Evolutionary conservation across 1,140 invertebrate genomes (phyloP).

Genomic region (Eupeodes corollae): DNA sequence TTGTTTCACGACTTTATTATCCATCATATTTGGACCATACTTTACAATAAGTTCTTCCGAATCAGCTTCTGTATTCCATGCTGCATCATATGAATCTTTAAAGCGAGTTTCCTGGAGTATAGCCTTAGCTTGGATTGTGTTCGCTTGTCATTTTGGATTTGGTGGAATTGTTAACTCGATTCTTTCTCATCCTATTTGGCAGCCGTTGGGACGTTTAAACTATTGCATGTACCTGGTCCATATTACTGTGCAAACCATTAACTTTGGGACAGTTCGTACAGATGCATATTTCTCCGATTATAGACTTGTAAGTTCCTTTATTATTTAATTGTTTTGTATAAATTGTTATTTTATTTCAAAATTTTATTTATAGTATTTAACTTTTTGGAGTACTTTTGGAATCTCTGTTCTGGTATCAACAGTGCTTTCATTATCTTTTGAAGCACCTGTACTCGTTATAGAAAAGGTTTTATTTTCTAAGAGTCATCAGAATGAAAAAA

Average conservation of each 20-base stretch:
- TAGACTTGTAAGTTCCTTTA: constrained; percentile 13
- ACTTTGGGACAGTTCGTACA: constrained; percentile 8
- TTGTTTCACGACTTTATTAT: constrained; percentile 18
- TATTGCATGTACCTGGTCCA: constrained; percentile 44
- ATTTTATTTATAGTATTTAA: too few relatives aligned
- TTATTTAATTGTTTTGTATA: too few relatives aligned
- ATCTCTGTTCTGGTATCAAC: too few relatives aligned
- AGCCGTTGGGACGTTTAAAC: constrained; percentile 39
- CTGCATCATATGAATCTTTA: constrained; percentile 50
- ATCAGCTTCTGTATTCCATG: constrained; percentile 24
- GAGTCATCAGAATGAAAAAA: too few relatives aligned
- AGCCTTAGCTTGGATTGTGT: constrained; percentile 53
- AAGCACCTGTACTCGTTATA: too few relatives aligned
- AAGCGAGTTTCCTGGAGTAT: constrained; percentile 49
- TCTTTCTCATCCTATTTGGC: constrained; percentile 40
- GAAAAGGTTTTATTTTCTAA: too few relatives aligned
- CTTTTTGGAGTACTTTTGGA: too few relatives aligned
- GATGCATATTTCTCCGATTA: constrained; percentile 18
- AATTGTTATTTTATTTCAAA: too few relatives aligned
- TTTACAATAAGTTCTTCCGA: constrained; percentile 16
- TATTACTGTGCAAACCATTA: constrained; percentile 21
- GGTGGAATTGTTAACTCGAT: constrained; percentile 46
- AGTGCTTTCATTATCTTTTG: too few relatives aligned
- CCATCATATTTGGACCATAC: constrained; percentile 21
- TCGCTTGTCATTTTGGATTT: constrained; percentile 52